Conservation (phyloP, 2,113 vertebrate species). For the Penelope pileata region DNA sequence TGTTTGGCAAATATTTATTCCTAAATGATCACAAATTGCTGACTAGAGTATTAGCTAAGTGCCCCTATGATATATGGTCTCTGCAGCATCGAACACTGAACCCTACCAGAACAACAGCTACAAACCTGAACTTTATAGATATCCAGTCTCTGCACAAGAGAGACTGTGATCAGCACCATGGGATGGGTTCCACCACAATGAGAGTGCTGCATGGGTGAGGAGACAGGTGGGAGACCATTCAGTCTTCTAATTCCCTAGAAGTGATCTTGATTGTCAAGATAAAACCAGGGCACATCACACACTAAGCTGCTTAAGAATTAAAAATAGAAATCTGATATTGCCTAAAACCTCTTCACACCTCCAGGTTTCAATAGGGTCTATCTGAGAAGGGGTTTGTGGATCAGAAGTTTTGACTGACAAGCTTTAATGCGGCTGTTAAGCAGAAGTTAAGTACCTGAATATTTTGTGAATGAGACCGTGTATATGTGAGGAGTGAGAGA, state of each 20-base stretch:
- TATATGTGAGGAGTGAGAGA: fast-evolving
- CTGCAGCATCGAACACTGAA: neutral
- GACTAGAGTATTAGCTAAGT: fast-evolving
- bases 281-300: neutral
- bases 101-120: neutral
- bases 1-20: neutral
- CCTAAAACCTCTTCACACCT: neutral
- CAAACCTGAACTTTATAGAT: neutral
- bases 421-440: neutral
- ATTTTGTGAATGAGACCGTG: neutral
- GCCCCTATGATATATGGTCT: fast-evolving
- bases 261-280: neutral
- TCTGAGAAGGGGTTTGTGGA: neutral
- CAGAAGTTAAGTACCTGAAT: neutral
- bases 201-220: neutral
- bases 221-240: neutral
- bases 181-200: neutral
- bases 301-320: neutral
- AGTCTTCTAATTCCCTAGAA: neutral
- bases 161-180: neutral
- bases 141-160: neutral
- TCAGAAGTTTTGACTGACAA: neutral
- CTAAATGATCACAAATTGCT: neutral
- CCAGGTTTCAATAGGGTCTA: neutral
- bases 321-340: neutral